Conservation (phyloP, 2,113 vertebrate species). For the Melozone crissalis region DNA sequence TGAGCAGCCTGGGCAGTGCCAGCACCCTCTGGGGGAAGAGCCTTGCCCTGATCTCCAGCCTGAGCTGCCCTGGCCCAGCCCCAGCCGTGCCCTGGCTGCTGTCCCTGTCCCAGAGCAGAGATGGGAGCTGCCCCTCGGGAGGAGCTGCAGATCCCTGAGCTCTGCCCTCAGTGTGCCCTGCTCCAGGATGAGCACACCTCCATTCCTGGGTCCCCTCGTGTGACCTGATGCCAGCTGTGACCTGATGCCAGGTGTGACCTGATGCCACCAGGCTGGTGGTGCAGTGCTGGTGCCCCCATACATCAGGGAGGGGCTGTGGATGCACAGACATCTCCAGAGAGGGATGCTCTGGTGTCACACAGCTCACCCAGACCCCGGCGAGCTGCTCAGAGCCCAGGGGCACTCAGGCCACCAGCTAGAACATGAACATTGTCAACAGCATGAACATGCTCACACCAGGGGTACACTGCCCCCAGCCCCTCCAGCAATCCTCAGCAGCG, state of each 20-base stretch:
- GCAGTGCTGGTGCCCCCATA: neutral
- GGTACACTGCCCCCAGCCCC: neutral
- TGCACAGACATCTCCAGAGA: neutral
- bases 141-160: neutral
- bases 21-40: neutral
- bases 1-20: neutral
- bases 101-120: neutral
- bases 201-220: neutral
- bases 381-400: neutral
- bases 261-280: neutral
- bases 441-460: neutral
- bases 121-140: neutral
- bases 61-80: neutral
- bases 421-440: neutral
- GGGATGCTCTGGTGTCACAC: neutral
- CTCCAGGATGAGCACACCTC: neutral
- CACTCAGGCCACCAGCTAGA: neutral
- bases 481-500: neutral
- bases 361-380: accelerated
- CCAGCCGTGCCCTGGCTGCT: neutral
- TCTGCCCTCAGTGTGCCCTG: neutral
- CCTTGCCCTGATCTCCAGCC: neutral
- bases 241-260: neutral
- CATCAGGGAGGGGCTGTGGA: neutral
- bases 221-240: too few species aligned